Conservation (phyloP, 2,113 vertebrate genomes). For the Psilopsiagon aymara region DNA sequence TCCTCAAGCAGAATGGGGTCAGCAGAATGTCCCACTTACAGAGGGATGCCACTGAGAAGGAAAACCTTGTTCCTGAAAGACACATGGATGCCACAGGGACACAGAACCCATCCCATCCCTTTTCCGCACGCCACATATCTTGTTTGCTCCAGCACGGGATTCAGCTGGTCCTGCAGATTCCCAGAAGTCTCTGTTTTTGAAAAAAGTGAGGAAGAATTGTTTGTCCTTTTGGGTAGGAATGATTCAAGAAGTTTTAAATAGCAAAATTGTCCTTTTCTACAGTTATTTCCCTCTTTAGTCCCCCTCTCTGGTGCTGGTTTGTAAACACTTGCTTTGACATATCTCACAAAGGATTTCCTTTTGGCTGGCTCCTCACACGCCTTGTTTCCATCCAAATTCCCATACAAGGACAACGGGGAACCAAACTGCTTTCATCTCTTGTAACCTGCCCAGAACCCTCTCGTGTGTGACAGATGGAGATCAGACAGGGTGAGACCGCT, state of each 20-base stretch:
- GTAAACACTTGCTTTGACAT: constrained; percentile 5
- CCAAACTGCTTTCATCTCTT: not conserved
- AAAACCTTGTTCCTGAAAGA: not conserved
- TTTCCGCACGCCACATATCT: fast-evolving
- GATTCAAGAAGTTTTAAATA: constrained; percentile 10
- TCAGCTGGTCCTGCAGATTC: not conserved
- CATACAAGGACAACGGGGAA: not conserved
- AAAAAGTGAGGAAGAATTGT: not conserved
- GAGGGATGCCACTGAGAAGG: not conserved
- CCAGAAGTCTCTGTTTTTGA: not conserved
- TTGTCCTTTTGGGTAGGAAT: not conserved
- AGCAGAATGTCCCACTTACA: not conserved
- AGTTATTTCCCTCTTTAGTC: not conserved
- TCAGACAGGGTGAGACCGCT: not conserved
- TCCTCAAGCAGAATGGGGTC: not conserved
- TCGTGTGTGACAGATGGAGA: not conserved
- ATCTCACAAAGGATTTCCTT: constrained; percentile 20
- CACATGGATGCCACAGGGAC: fast-evolving
- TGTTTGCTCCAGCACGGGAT: fast-evolving
- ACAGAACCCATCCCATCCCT: not conserved
- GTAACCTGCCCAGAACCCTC: not conserved
- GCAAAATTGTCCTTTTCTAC: not conserved
- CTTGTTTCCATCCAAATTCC: constrained; percentile 38
- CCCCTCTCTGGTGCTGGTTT: not conserved
- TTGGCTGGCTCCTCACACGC: not conserved